Conservation (phyloP, 2,888 invertebrate genomes). For the Opisthograptis luteolata region DNA sequence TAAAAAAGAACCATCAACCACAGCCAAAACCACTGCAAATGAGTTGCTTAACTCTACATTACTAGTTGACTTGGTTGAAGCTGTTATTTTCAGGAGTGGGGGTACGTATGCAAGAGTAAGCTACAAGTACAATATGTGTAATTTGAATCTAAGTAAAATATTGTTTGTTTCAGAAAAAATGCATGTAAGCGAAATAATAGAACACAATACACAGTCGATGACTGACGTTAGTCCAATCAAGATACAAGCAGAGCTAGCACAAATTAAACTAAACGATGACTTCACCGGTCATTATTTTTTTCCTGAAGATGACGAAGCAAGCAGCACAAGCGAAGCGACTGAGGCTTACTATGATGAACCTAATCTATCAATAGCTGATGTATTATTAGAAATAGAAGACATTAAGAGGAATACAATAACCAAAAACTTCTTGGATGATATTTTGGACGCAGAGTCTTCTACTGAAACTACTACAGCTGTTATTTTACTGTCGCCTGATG, state of each 20-base stretch:
- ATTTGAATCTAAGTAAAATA: not conserved
- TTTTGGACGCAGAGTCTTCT: slow-evolving; percentile 66
- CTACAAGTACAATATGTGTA: not conserved
- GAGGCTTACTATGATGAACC: slow-evolving; percentile 65
- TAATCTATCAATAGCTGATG: slow-evolving; percentile 58
- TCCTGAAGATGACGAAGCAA: slow-evolving; percentile 67
- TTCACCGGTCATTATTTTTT: slow-evolving; percentile 78
- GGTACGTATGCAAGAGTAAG: slow-evolving; percentile 50
- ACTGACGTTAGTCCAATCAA: slow-evolving; percentile 58
- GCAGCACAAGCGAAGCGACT: slow-evolving; percentile 50
- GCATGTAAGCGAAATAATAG: slow-evolving; percentile 39
- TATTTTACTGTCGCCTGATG: slow-evolving; percentile 48
- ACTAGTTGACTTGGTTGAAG: slow-evolving; percentile 74
- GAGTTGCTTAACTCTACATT: slow-evolving; percentile 72
- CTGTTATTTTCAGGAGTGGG: slow-evolving; percentile 71
- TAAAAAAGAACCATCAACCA: slow-evolving; percentile 56
- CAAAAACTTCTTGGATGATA: slow-evolving; percentile 72
- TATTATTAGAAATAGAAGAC: slow-evolving; percentile 67
- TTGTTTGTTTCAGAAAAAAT: slow-evolving; percentile 50
- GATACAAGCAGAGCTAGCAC: slow-evolving; percentile 68
- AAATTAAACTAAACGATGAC: slow-evolving; percentile 59
- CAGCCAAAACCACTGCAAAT: slow-evolving; percentile 49
- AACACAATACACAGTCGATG: slow-evolving; percentile 39
- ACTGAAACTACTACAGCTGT: slow-evolving; percentile 53
- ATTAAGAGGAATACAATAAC: slow-evolving; percentile 63